Base-by-base conservation (phyloP, 2,888 invertebrate genomes). In the Iphiclides podalirius region DNA sequence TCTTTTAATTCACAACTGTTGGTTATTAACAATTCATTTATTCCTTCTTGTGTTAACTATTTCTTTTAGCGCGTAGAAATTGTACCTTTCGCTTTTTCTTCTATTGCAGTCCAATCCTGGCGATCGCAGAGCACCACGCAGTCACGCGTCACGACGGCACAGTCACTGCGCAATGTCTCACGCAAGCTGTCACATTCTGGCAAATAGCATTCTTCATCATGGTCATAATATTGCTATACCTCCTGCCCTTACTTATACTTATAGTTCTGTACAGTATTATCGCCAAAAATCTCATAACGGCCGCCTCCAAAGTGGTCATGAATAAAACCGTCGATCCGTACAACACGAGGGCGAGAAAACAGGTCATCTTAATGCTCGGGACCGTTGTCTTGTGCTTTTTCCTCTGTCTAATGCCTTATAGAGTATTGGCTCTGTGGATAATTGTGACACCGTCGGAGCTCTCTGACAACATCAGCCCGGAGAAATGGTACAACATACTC, bases 301-400 rank as follows among this genome's bases (percentile, higher is more conserved):
- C 93, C 37, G 91, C 92, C 61, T 85, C 92, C 45, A 92, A 92
- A 66, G 89, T 93, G 42, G 92, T 93, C 28, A 90, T 93, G 76
- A 93, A 93, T 59, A 94, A 94, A 72, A 93, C 93, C 55, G 91
- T 93, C 47, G 92, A 94, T 54, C 93, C 92, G 38, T 92, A 93
- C 67, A 93, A 93, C 53, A 85, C 90, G 4, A 90, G 94, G 66
- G 95, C 95, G 0, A 90, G 95, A 59, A 92, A 92, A 63, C 96
- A 96, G 87, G 96, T 96, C 13, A 95, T 96, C 31, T 75, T 95
- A 48, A 96, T 96, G 96, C 86, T 96, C 51, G 94, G 95, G 36
- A 94, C 96, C 0, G 96, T 96, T 12, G 96, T 96, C 2, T 75
- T 96, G 44, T 94, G 95, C 64, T 97, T 97, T 75, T 97, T 97